These are phyloP conservation scores for Drosophila birchii DNA, from an alignment of 2,888 invertebrate species.

Conservation along the genomic window DNA sequence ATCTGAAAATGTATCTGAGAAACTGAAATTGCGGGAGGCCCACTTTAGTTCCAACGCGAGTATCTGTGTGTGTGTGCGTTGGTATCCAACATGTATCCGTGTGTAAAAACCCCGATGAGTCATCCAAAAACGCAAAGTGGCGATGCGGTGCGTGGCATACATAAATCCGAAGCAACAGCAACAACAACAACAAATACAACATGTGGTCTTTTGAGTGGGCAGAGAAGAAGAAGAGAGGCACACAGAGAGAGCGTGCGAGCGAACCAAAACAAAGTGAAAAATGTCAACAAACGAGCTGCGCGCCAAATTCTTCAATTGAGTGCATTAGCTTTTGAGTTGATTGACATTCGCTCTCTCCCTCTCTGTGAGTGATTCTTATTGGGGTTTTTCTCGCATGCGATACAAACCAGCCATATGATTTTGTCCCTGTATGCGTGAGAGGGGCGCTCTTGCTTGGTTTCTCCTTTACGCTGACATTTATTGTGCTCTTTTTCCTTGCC, in stretches of 20 bases:
- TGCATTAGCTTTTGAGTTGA: slow-evolving; percentile 37
- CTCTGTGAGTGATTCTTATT: slow-evolving; percentile 23
- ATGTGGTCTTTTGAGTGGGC: slow-evolving; percentile 49
- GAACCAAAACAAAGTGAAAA: slow-evolving; percentile 75
- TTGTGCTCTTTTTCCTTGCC: slow-evolving; percentile 44
- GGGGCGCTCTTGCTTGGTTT: slow-evolving; percentile 15
- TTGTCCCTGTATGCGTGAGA: slow-evolving; percentile 32
- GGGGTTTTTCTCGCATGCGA: slow-evolving; percentile 59
- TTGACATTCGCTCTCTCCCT: slow-evolving; percentile 14
- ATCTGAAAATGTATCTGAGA: slow-evolving; percentile 48
- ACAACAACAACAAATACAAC: slow-evolving; percentile 37
- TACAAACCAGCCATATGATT: slow-evolving; percentile 16
- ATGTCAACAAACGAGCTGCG: slow-evolving; percentile 76
- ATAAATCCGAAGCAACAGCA: slow-evolving; percentile 44
- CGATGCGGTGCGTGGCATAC: slow-evolving; percentile 63
- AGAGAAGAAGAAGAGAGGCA: slow-evolving; percentile 14
- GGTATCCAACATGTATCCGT: slow-evolving; percentile 48
- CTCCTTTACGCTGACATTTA: slow-evolving; percentile 70
- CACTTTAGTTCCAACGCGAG: slow-evolving; percentile 39
- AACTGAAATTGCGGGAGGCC: slow-evolving; percentile 50
- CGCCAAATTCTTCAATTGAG: slow-evolving; percentile 74
- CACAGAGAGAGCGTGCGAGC: slow-evolving; percentile 13
- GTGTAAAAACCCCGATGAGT: slow-evolving; percentile 84
- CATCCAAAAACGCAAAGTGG: slow-evolving; percentile 60
- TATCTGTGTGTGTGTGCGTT: slow-evolving; percentile 28